Percentiles rank a stretch among this genome's conserved stretches.
Conservation (phyloP, 2,888 invertebrate genomes). For the Polydrusus tereticollis region DNA sequence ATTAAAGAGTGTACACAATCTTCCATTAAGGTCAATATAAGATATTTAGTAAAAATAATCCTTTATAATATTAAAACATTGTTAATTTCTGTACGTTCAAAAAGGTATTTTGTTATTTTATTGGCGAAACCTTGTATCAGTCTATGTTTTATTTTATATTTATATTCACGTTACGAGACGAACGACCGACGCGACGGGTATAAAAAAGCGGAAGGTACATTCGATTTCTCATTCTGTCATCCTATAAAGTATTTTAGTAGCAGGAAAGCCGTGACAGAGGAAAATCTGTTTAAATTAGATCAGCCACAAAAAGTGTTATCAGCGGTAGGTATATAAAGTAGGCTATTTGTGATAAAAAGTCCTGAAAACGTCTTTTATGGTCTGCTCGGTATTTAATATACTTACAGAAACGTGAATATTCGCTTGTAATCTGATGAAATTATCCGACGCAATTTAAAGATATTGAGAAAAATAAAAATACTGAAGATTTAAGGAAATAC, state of each 20-base stretch:
- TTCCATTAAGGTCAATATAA: too few relatives aligned
- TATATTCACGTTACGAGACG: conserved; percentile 20
- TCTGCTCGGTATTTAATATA: neutral
- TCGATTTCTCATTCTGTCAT: conserved; percentile 34
- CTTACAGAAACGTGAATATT: neutral
- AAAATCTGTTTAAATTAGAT: conserved; percentile 43
- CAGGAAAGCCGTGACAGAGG: conserved; percentile 36
- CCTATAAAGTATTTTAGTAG: conserved; percentile 37
- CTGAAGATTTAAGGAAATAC: too few relatives aligned
- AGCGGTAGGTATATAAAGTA: conserved; percentile 38
- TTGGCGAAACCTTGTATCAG: neutral
- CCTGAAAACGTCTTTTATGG: conserved; percentile 5
- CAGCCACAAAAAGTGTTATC: conserved; percentile 35
- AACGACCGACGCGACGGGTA: neutral
- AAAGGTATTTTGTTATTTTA: neutral
- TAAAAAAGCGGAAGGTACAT: conserved; percentile 31
- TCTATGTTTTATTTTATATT: conserved; percentile 16
- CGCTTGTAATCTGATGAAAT: too few relatives aligned
- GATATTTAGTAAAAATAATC: too few relatives aligned
- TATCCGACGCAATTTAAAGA: too few relatives aligned
- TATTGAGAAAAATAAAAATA: too few relatives aligned
- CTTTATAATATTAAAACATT: too few relatives aligned
- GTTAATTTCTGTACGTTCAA: too few relatives aligned
- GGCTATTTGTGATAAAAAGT: conserved; percentile 20
- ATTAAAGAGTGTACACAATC: too few relatives aligned